Evolutionary conservation across 2,113 vertebrate genomes (phyloP).

Genomic region (Miniopterus natalensis): DNA sequence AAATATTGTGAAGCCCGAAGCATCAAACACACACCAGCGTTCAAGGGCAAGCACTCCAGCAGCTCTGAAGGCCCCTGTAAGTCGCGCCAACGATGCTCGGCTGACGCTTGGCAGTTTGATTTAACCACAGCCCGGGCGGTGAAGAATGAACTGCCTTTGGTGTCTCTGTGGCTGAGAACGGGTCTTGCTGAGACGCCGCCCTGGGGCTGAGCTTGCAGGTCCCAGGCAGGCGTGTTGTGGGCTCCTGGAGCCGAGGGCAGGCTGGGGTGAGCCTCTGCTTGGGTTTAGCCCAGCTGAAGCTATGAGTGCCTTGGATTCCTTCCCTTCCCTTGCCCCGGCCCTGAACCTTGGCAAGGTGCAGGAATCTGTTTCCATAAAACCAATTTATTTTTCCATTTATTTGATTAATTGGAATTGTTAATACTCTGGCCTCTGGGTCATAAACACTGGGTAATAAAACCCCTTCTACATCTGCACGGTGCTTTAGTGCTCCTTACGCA

Average conservation of each 20-base stretch:
- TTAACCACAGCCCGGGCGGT: not conserved
- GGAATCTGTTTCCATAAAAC: slow-evolving; percentile 75
- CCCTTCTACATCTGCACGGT: slow-evolving; percentile 56
- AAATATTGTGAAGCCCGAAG: not conserved
- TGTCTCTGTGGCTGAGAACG: not conserved
- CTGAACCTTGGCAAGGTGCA: slow-evolving; percentile 56
- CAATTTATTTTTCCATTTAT: slow-evolving; percentile 84
- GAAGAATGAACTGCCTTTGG: not conserved
- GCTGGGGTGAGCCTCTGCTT: not conserved
- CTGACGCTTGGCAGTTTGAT: not conserved
- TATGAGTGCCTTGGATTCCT: not conserved
- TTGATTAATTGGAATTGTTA: slow-evolving; percentile 83
- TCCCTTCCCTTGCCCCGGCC: slow-evolving; percentile 13
- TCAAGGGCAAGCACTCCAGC: not conserved
- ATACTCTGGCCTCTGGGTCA: slow-evolving; percentile 69
- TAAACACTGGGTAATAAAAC: slow-evolving; percentile 73
- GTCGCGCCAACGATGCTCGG: not conserved
- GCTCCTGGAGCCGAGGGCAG: not conserved
- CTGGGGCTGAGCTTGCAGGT: not conserved
- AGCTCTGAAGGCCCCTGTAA: not conserved
- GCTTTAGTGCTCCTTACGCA: slow-evolving; percentile 51
- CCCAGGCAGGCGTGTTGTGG: not conserved
- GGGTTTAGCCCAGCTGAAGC: not conserved
- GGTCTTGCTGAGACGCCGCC: not conserved
- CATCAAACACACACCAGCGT: fast-evolving